phyloP scores from a whole-genome alignment of 2,888 invertebrate species.

The Bugulina stolonifera region DNA sequence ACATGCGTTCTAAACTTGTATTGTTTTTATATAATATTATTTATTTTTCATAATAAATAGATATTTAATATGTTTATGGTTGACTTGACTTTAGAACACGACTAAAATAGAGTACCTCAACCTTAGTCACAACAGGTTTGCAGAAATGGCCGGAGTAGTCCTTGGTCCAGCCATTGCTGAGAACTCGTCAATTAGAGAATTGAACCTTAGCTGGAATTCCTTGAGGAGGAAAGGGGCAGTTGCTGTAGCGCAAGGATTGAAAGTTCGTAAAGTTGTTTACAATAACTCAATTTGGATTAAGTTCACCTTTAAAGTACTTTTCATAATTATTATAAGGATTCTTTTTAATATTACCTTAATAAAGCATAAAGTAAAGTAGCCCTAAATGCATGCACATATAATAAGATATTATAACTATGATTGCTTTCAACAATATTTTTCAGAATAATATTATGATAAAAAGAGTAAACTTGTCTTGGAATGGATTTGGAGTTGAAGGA shows the following conservation, averaged over 20 bases:
- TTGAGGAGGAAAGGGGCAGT: slow-evolving; percentile 48
- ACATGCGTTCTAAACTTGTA: too few species aligned
- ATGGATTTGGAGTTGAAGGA: slow-evolving; percentile 51
- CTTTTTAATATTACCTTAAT: too few species aligned
- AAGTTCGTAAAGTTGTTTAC: slow-evolving; percentile 41
- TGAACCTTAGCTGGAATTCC: slow-evolving; percentile 52
- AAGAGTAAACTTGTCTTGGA: slow-evolving; percentile 49
- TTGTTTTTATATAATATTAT: too few species aligned
- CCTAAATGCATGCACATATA: too few species aligned
- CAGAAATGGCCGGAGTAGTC: slow-evolving; percentile 43
- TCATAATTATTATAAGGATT: too few species aligned
- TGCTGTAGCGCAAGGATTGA: slow-evolving; percentile 46
- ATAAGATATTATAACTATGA: too few species aligned
- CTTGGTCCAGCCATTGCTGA: slow-evolving; percentile 50
- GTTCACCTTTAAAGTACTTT: too few species aligned
- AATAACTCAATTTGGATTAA: too few species aligned
- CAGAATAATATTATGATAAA: slow-evolving; percentile 49
- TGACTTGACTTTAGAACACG: slow-evolving; percentile 41
- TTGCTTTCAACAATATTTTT: too few species aligned
- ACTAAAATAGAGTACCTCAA: slow-evolving; percentile 46
- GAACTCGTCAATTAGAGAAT: slow-evolving; percentile 46
- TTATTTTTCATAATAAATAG: too few species aligned
- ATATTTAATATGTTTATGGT: too few species aligned
- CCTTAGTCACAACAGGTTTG: slow-evolving; percentile 50
- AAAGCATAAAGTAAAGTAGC: too few species aligned